Conservation (phyloP, 2,888 invertebrate genomes). For the Limenitis camilla region DNA sequence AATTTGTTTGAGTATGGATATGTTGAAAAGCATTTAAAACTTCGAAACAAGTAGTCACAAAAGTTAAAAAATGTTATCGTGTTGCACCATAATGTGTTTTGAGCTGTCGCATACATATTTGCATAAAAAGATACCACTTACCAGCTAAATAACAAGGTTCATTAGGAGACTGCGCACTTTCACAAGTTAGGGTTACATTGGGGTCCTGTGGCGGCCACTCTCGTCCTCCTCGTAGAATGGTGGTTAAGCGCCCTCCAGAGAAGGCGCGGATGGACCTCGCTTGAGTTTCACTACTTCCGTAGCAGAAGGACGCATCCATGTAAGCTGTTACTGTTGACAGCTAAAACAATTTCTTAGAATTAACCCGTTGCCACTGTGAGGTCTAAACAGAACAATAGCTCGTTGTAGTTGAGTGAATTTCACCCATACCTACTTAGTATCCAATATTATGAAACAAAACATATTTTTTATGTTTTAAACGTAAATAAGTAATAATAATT, state of each 20-base stretch:
- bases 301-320: conserved; percentile 86
- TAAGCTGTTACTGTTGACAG: conserved; percentile 80
- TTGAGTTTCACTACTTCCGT: conserved; percentile 81
- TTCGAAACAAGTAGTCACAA: too few species aligned
- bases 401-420: too few species aligned
- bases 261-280: conserved; percentile 79
- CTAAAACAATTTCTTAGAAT: conserved; percentile 42
- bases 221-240: conserved; percentile 76
- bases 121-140: conserved; percentile 38
- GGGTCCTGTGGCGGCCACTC: conserved; percentile 82
- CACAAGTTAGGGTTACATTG: conserved; percentile 82
- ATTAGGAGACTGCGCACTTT: conserved; percentile 72
- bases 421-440: neutral
- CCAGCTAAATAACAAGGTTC: conserved; percentile 87
- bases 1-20: too few species aligned
- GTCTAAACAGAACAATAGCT: too few species aligned
- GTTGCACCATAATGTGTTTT: too few species aligned
- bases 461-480: too few species aligned
- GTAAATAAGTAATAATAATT: too few species aligned
- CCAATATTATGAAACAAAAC: too few species aligned
- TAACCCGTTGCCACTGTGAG: neutral
- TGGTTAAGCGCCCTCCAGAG: conserved; percentile 78
- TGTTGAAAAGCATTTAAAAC: too few species aligned
- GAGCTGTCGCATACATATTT: neutral
- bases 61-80: too few species aligned